A percentile compares a stretch with the other conserved stretches of the same genome.
Evolutionary conservation across 2,113 vertebrate genomes (phyloP).

Genomic region (Tychaedon coryphoeus): DNA sequence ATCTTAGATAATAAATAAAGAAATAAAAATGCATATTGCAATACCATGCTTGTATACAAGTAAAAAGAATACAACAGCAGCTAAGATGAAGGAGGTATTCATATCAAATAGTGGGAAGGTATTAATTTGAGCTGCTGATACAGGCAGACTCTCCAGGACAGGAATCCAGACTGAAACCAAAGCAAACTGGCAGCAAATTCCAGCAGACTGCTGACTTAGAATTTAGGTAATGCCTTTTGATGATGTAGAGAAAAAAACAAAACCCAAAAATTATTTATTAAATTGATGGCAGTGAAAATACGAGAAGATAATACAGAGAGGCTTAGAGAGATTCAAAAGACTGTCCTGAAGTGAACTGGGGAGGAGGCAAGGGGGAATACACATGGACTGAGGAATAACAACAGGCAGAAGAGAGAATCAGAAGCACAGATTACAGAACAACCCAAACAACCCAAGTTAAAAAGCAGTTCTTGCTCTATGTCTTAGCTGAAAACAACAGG

Average conservation of each 20-base stretch:
- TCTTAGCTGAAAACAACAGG: background rate
- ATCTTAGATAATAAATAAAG: background rate
- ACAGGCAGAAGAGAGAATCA: background rate
- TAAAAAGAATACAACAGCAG: background rate
- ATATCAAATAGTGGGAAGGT: background rate
- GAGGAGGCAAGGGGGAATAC: background rate
- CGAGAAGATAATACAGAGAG: background rate
- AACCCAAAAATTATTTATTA: background rate
- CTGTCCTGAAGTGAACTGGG: background rate
- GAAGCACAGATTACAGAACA: background rate
- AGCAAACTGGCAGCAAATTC: background rate
- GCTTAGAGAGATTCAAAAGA: background rate
- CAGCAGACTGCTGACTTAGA: background rate
- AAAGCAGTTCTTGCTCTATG: background rate
- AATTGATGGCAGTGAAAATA: background rate
- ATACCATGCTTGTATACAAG: background rate
- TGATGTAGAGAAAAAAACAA: background rate
- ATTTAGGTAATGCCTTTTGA: conserved; percentile 9
- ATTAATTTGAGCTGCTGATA: background rate
- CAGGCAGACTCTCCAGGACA: background rate
- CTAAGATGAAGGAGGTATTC: background rate
- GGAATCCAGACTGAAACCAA: background rate
- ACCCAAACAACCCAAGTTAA: background rate
- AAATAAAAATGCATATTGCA: background rate
- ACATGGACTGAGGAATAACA: background rate